Base-by-base conservation (phyloP, 2,888 invertebrate species). In the Harpalus rubripes region DNA sequence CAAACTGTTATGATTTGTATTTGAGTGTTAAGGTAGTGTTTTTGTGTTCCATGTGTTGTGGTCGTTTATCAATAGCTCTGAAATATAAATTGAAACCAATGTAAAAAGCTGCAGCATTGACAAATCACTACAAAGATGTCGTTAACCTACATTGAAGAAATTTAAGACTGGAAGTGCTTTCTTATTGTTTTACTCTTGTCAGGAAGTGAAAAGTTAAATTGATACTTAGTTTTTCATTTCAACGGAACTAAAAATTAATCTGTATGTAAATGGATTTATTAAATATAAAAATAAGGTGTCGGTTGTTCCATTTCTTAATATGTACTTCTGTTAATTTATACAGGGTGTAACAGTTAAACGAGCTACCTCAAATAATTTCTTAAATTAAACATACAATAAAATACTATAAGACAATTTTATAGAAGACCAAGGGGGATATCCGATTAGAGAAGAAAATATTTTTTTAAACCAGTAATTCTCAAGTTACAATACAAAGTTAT, bases 91-190 rank as follows among this genome's bases (percentile, higher is more conserved):
- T 16, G 18, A 59, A 15, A 59, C 15, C n/a, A 15, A 52, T 52
- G 44, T 52, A 52, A 52, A 52, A 52, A 52, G 44, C 44, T 10
- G 10, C 44, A 52, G 44, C 44, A 52, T 52, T 52, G 44, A 12
- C 44, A 52, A 52, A 52, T 52, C 44, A 52, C 44, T 52, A 52
- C 44, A 52, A 52, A 52, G 44, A 52, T 52, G 44, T 52, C 44
- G 44, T 52, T 52, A 52, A 59, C 59, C 59, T 15, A 59, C 15
- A 59, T 59, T 15, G n/a, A 15, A 12, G 16, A 59, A 59, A 15
- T 16, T n/a, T 59, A 15, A 16, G n/a, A 7, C 15, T 1, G n/a
- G 15, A 59, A 59, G 59, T 59, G 18, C 15, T 59, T 15, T 59
- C 15, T 59, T 1, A 16, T 59, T 59, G 59, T 59, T 59, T 59